Conservation (phyloP, 2,113 vertebrate genomes). For the Eulemur rufifrons region DNA sequence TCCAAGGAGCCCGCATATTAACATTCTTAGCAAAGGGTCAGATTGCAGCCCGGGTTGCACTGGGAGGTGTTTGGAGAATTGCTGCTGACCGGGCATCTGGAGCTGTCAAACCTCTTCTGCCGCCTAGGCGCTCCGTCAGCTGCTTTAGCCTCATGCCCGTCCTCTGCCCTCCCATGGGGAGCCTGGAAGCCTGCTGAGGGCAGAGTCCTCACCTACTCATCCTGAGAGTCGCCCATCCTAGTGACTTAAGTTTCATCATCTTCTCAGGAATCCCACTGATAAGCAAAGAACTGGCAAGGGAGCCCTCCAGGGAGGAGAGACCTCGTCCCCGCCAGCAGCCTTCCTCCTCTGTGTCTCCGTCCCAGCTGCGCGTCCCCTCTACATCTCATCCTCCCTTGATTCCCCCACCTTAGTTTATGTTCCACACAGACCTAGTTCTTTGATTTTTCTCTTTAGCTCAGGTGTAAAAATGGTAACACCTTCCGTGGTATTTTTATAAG, state of each 20-base stretch:
- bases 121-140: not conserved
- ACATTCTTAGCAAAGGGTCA: conserved; percentile 41
- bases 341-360: not conserved
- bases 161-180: not conserved
- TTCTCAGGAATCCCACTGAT: not conserved
- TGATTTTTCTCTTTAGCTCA: not conserved
- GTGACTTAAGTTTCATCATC: not conserved
- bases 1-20: conserved; percentile 15
- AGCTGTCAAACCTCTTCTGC: conserved; percentile 33
- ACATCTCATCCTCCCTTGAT: not conserved
- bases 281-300: not conserved
- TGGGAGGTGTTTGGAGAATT: conserved; percentile 53
- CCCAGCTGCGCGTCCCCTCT: not conserved
- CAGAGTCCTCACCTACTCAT: not conserved
- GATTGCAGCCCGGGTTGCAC: conserved; percentile 73
- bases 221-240: not conserved
- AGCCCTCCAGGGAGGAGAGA: not conserved
- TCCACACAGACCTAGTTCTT: not conserved
- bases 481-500: not conserved
- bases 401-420: not conserved
- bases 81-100: conserved; percentile 77
- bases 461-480: not conserved
- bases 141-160: not conserved
- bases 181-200: not conserved
- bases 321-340: not conserved